Conservation (phyloP, 2,113 vertebrate species). For the Tringa solitaria region DNA sequence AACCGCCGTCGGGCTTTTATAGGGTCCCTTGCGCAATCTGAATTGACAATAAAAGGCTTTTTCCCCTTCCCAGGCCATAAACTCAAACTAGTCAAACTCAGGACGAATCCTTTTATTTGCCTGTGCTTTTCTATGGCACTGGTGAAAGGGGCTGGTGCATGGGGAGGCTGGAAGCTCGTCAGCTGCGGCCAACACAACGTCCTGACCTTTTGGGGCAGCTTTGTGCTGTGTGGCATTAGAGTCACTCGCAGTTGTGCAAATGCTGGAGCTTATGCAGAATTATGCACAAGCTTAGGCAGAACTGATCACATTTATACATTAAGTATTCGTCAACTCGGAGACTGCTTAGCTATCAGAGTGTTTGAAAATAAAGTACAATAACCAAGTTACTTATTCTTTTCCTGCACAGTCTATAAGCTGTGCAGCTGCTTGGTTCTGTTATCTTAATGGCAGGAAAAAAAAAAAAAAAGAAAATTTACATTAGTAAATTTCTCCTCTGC, state of each 20-base stretch:
- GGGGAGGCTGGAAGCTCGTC: background rate
- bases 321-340: background rate
- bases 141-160: background rate
- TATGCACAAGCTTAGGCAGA: background rate
- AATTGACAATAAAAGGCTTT: background rate
- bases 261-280: background rate
- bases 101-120: background rate
- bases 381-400: background rate
- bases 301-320: background rate
- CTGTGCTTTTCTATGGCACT: background rate
- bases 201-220: background rate
- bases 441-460: background rate
- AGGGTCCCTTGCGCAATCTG: background rate
- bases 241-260: background rate
- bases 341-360: background rate
- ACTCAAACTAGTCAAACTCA: background rate
- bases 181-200: background rate
- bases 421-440: background rate
- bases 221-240: background rate
- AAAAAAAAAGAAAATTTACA: background rate
- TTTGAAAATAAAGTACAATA: background rate
- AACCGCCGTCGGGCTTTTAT: background rate
- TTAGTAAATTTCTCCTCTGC: background rate
- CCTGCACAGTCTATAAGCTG: background rate
- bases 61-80: background rate